Evolutionary conservation across 1,140 invertebrate genomes (phyloP).

Genomic region (Aphelinus certus): DNA sequence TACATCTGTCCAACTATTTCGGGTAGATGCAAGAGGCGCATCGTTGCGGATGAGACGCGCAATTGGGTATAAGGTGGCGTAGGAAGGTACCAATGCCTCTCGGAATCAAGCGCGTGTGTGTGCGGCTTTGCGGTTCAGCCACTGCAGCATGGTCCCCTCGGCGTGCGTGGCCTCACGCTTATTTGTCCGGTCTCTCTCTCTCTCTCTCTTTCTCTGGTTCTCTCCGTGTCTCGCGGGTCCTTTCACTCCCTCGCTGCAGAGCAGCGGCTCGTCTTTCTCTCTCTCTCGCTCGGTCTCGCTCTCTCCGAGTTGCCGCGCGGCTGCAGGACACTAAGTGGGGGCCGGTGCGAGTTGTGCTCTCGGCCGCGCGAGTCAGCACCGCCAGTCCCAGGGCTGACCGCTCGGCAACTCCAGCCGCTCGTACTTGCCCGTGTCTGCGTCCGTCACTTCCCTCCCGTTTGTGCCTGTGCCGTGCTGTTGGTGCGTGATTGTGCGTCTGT

Average conservation of each 20-base stretch:
- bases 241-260: neutral
- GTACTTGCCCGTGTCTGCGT: no score
- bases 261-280: no score
- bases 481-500: neutral
- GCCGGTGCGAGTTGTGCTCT: no score
- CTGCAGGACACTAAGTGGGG: neutral
- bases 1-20: no score
- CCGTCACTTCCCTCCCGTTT: neutral
- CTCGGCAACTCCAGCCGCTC: conserved; percentile 5
- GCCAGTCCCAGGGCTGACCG: conserved; percentile 25
- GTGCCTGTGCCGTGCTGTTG: neutral
- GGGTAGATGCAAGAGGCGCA: no score
- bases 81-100: no score
- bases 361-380: neutral
- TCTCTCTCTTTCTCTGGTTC: conserved; percentile 3
- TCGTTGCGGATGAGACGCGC: no score
- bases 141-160: no score
- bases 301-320: neutral
- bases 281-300: conserved; percentile 30
- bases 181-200: neutral
- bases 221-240: conserved; percentile 1
- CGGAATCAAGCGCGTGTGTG: no score
- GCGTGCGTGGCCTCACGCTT: no score
- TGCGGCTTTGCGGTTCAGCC: no score
- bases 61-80: no score